Percentiles rank a stretch among this genome's conserved stretches.
Evolutionary conservation across 2,797 vertebrate genomes (phyloP).

Genomic region (Mormyrus hasselquistii): DNA sequence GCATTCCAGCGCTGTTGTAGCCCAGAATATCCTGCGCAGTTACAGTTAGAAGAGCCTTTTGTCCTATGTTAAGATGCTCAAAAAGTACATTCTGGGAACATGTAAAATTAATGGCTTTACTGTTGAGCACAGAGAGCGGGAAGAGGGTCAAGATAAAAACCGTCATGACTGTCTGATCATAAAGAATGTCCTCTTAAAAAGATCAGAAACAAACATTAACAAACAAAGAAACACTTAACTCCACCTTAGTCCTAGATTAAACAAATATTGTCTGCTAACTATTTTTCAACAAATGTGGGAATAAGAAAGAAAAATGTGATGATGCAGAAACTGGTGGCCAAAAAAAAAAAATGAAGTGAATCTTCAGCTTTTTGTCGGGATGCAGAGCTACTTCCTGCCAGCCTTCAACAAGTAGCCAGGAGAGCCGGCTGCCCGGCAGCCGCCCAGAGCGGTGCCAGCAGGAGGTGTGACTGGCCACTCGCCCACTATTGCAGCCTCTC

Average conservation of each 20-base stretch:
- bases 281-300: not conserved
- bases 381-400: not conserved
- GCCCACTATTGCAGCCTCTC: not conserved
- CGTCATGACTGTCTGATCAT: not conserved
- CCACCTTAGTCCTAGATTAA: not conserved
- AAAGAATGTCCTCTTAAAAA: not conserved
- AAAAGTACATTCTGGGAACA: constrained; percentile 6
- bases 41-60: not conserved
- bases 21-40: not conserved
- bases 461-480: not conserved
- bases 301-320: not conserved
- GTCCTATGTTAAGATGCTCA: not conserved
- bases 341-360: not conserved
- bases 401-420: not conserved
- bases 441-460: not conserved
- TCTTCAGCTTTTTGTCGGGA: not conserved
- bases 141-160: not conserved
- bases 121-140: not conserved
- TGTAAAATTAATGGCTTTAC: constrained; percentile 16
- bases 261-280: not conserved
- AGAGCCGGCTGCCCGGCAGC: not conserved
- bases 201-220: not conserved
- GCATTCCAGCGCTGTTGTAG: not conserved
- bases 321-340: not conserved
- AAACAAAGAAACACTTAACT: not conserved